A percentile compares a stretch with the other conserved stretches of the same genome.
These are phyloP conservation scores for Colinus virginianus DNA, from an alignment of 2,113 vertebrate species.

Conservation along the genomic window DNA sequence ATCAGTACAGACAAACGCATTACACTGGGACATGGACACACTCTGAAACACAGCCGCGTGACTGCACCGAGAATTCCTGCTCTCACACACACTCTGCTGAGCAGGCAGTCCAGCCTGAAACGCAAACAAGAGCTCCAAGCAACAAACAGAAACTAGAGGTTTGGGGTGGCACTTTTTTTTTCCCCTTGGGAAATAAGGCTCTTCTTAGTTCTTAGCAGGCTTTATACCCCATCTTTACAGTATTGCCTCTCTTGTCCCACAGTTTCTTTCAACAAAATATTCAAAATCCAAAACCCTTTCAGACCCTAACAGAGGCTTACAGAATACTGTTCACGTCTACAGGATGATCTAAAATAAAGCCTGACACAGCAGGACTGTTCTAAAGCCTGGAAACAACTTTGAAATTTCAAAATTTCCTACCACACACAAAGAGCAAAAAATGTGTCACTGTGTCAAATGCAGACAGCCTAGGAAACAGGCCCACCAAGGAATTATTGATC, in stretches of 20 bases:
- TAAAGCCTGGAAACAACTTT: not conserved
- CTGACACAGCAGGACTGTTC: not conserved
- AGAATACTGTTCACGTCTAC: not conserved
- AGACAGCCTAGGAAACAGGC: constrained; percentile 33
- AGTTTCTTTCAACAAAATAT: not conserved
- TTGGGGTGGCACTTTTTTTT: not conserved
- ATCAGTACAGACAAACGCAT: constrained; percentile 37
- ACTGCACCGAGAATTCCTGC: not conserved
- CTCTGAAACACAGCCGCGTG: not conserved
- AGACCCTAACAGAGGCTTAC: not conserved
- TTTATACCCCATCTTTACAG: not conserved
- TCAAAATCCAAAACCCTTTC: not conserved
- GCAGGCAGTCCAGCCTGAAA: not conserved
- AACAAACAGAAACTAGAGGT: not conserved
- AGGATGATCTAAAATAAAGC: not conserved
- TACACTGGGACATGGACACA: not conserved
- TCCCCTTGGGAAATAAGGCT: not conserved
- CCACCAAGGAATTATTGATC: constrained; percentile 34
- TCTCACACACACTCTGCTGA: not conserved
- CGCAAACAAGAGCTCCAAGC: constrained; percentile 2
- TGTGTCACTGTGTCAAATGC: constrained; percentile 1
- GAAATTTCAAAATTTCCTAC: constrained; percentile 21
- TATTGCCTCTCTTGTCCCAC: not conserved
- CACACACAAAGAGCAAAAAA: constrained; percentile 26
- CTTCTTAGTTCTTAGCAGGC: not conserved